Base-by-base conservation (phyloP, 2,888 invertebrate genomes). In the Xestia rhomboidea region DNA sequence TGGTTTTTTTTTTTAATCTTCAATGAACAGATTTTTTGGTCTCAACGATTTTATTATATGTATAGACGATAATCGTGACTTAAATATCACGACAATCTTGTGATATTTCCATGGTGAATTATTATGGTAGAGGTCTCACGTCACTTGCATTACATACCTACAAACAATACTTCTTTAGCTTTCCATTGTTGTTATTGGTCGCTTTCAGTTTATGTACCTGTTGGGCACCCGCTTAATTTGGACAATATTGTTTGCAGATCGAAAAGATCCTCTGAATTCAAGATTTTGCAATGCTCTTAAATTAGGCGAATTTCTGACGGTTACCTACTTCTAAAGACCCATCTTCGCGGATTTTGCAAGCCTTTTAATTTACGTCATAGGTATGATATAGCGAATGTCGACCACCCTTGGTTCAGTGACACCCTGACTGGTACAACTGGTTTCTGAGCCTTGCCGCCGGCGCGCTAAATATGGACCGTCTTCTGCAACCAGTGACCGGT, bases 391-490 rank as follows among this genome's bases (percentile, higher is more conserved):
- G 84, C 81, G 75, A 84, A 84, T 84, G 78, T 73, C 82, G 75
- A 81, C 81, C 84, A 84, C 83, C 79, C 78, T 79, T 89, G 86
- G 92, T 90, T 92, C 91, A 92, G 85, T 91, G 92, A 91, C 92
- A 90, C 85, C 84, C 68, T 82, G 79, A 85, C 82, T 82, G 78
- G 85, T 73, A 66, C 57, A 79, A 91, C 91, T 87, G 91, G 91
- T 91, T 86, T 68, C 69, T 57, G 70, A 79, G 83, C 84, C 89
- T 87, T 83, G 87, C 88, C 89, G 83, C 73, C 83, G 88, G 83
- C 88, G 84, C 72, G 87, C 87, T 91, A 90, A 88, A 90, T 87
- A 88, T 83, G 87, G 89, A 83, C 71, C 44, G 67, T 72, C 83
- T 76, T 79, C 77, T 71, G 71, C 77, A 68, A 71, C 68, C 51